Conservation (phyloP, 2,888 invertebrate genomes). For the Rhingia rostrata region DNA sequence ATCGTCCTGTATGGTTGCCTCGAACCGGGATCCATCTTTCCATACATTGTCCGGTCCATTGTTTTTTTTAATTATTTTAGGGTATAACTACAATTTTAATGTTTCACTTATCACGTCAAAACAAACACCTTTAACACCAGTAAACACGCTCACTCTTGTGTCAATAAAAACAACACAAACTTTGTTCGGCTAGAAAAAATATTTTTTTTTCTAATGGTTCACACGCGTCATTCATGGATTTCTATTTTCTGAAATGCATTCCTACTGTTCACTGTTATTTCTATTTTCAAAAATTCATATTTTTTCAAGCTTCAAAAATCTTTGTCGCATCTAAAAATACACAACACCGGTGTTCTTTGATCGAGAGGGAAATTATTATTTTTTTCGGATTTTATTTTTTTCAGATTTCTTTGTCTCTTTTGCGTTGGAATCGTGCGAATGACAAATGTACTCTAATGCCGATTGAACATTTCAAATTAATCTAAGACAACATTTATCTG, state of each 20-base stretch:
- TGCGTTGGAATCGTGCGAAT: background rate
- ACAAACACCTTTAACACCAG: conserved; percentile 4
- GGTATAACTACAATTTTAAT: conserved; percentile 8
- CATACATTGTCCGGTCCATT: conserved; percentile 96
- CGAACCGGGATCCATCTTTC: conserved; percentile 92
- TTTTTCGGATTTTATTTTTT: background rate
- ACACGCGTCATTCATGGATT: conserved; percentile 35
- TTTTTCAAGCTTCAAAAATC: conserved; percentile 6
- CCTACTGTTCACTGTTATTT: background rate
- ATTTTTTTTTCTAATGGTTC: conserved; percentile 29
- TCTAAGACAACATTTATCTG: conserved; percentile 33
- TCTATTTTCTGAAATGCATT: conserved; percentile 16
- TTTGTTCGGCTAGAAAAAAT: conserved; percentile 19
- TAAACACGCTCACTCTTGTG: conserved; percentile 4
- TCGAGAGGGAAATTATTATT: background rate
- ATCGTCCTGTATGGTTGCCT: conserved; percentile 93
- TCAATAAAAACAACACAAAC: conserved; percentile 8
- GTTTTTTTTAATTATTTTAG: conserved; percentile 38
- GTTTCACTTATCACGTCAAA: conserved; percentile 15
- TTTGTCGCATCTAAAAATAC: conserved; percentile 35
- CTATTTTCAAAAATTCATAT: conserved; percentile 23
- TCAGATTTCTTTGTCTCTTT: conserved; percentile 6
- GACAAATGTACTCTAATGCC: conserved; percentile 46
- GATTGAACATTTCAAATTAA: conserved; percentile 27
- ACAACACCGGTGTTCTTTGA: conserved; percentile 35